Conservation (phyloP, 1,140 invertebrate genomes). For the Rhynchophorus ferrugineus region DNA sequence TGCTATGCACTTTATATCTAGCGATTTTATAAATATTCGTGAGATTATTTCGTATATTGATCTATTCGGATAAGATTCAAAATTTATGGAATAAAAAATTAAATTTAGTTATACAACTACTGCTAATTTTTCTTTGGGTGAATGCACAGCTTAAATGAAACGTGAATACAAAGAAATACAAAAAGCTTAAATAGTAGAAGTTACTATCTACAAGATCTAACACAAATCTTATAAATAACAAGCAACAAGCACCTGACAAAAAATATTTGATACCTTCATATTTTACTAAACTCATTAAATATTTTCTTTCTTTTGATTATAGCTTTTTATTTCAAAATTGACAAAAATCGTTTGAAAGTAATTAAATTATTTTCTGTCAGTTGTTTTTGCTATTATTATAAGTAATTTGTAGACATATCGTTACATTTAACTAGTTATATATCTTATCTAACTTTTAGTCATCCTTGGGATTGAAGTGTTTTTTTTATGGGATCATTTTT, state of each 20-base stretch:
- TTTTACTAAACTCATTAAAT: too few relatives aligned
- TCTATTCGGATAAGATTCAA: too few relatives aligned
- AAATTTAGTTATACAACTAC: not conserved
- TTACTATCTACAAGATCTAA: slow-evolving; percentile 20
- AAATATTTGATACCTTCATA: not conserved
- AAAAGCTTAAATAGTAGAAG: slow-evolving; percentile 19
- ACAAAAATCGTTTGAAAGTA: too few relatives aligned
- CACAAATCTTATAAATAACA: slow-evolving; percentile 8
- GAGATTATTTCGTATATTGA: too few relatives aligned
- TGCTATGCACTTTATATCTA: too few relatives aligned
- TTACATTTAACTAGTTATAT: not conserved
- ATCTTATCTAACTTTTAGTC: not conserved
- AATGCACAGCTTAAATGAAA: not conserved
- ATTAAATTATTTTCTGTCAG: not conserved
- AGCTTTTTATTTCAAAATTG: too few relatives aligned
- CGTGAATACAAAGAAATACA: not conserved
- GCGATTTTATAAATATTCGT: too few relatives aligned
- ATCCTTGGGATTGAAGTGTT: not conserved
- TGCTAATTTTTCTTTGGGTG: not conserved
- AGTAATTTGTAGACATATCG: slow-evolving; percentile 7
- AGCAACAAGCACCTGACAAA: not conserved
- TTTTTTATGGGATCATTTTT: not conserved
- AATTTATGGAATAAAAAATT: too few relatives aligned
- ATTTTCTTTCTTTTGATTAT: not conserved
- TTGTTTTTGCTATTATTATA: not conserved